These are phyloP conservation scores for Brachyrhaphis roseni DNA, from an alignment of 2,797 vertebrate genomes.

Conservation along the genomic window DNA sequence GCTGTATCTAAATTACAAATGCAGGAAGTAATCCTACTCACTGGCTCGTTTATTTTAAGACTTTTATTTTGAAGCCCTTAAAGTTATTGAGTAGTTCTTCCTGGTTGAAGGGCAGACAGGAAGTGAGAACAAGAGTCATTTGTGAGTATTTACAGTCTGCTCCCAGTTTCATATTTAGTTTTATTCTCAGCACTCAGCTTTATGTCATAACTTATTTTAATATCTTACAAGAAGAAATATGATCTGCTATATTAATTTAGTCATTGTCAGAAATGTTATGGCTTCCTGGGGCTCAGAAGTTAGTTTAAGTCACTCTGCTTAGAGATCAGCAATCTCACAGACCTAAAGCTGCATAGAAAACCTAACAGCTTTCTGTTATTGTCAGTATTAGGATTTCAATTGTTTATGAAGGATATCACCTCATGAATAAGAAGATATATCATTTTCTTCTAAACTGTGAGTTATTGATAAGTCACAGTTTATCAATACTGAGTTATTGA, in stretches of 20 bases:
- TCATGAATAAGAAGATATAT: no score
- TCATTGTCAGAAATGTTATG: neutral
- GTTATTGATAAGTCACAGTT: no score
- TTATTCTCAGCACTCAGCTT: neutral
- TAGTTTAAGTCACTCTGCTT: neutral
- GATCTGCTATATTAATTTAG: neutral
- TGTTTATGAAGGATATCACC: neutral
- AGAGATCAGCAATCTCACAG: neutral
- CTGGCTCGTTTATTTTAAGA: neutral
- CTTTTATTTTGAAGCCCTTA: slow-evolving; percentile 59
- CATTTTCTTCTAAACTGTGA: no score
- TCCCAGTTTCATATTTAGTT: neutral
- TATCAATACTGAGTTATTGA: no score
- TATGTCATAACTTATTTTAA: neutral
- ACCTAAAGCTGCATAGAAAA: neutral
- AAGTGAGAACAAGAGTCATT: neutral
- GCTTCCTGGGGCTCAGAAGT: neutral
- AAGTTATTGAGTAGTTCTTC: slow-evolving; percentile 20
- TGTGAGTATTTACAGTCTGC: slow-evolving; percentile 6
- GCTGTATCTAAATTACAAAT: neutral
- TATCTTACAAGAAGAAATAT: neutral
- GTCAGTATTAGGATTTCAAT: neutral
- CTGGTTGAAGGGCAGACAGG: slow-evolving; percentile 14
- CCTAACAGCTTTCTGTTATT: neutral
- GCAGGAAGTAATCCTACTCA: neutral